Evolutionary conservation across 2,113 vertebrate species (phyloP), one percentile per base, ranked within the genome.

Genomic region (Plecotus auritus): DNA sequence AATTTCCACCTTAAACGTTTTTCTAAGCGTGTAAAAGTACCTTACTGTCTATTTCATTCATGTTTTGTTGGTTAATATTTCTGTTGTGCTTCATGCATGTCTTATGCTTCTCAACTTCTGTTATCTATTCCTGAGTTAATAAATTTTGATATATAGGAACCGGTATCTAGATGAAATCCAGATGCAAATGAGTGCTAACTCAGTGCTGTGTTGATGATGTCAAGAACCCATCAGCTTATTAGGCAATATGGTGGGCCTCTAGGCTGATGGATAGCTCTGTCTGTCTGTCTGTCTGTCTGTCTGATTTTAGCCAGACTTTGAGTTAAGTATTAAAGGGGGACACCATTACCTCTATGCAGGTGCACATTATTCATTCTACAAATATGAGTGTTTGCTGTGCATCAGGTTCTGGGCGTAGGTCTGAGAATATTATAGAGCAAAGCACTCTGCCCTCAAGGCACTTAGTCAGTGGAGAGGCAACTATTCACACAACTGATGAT

Each of bases 61-160:
- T 14, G 35, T 77, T 76, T 67, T 47, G 26, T 40, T 76, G 83
- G 64, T 59, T 82, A 56, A 83, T 10, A 11, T 91, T 88, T 96
- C 88, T 56, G n/a, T 45, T 77, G 59, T 0, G 17, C 13, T 73
- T 70, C 66, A 23, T 8, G 10, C 42, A 61, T 4, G 18, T 26
- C 40, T 76, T 67, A 49, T 7, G 7, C 22, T 76, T 69, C 18
- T 80, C 70, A 69, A 18, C 23, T 35, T 77, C 67, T 66, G 78
- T 61, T 45, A 73, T 77, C 73, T 70, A 73, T 54, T 28, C 35
- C 73, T 66, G 12, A 85, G 26, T 28, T 30, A 67, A 80, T 37
- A 40, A 26, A 28, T 76, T 88, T 45, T 81, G 59, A 42, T 16
- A 35, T 1, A 9, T 1, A 90, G 42, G 4, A 87, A 37, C 20